A percentile compares a stretch with the other conserved stretches of the same genome.
These are phyloP conservation scores for Pluvianellus socialis DNA, from an alignment of 2,113 vertebrate species.

Conservation along the genomic window DNA sequence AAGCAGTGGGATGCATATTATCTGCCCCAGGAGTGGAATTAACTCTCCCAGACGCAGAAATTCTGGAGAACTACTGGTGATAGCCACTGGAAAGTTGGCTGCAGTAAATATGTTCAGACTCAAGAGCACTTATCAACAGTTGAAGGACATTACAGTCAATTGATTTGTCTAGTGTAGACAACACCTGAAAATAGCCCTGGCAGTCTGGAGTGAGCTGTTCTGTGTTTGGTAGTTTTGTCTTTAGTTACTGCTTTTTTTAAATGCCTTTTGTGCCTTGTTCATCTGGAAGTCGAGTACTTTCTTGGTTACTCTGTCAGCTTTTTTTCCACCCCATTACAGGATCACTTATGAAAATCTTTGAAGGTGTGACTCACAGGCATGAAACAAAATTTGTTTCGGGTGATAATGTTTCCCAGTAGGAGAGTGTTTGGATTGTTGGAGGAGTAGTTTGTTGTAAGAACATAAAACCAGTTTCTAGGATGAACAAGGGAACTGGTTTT, in stretches of 20 bases:
- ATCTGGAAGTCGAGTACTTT: conserved; percentile 37
- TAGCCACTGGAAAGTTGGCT: not conserved
- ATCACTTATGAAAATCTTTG: conserved; percentile 46
- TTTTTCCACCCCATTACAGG: conserved; percentile 10
- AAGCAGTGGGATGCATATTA: not conserved
- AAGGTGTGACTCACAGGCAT: conserved; percentile 45
- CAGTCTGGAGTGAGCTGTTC: not conserved
- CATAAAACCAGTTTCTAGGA: conserved; percentile 45
- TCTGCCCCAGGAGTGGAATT: not conserved
- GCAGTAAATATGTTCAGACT: not conserved
- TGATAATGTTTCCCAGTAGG: conserved; percentile 47
- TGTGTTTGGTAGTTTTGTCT: conserved; percentile 41
- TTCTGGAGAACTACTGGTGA: not conserved
- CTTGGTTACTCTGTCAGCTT: conserved; percentile 24
- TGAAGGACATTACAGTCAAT: not conserved
- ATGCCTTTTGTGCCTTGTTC: conserved; percentile 43
- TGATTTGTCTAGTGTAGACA: not conserved
- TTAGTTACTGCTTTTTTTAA: conserved; percentile 49
- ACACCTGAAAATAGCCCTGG: not conserved
- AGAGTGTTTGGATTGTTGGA: conserved; percentile 21
- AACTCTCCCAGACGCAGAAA: not conserved
- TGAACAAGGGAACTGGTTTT: conserved; percentile 11
- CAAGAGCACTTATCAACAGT: not conserved
- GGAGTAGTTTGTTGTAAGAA: conserved; percentile 58
- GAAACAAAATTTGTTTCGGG: conserved; percentile 51